These are phyloP conservation scores for Coracopsis vasa DNA, from an alignment of 2,113 vertebrate species.

Conservation along the genomic window DNA sequence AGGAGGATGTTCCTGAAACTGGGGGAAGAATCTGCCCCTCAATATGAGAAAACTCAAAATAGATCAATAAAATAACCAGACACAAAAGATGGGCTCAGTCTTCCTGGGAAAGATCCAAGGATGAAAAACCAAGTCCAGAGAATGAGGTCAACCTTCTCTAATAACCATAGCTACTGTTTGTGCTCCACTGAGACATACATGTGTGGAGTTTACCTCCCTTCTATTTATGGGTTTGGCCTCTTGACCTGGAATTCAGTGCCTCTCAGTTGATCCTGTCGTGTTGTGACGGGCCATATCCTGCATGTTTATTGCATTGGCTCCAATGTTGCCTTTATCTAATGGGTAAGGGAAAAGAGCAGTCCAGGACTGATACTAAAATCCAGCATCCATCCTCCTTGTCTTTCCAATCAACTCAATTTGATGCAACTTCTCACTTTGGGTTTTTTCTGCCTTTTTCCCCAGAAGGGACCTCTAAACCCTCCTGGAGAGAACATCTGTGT, in stretches of 20 bases:
- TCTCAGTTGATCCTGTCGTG: neutral
- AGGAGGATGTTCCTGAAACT: neutral
- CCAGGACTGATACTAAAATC: neutral
- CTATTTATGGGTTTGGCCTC: slow-evolving; percentile 64
- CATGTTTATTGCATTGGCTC: slow-evolving; percentile 21
- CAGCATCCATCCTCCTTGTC: neutral
- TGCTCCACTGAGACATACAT: slow-evolving; percentile 13
- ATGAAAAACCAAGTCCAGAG: slow-evolving; percentile 56
- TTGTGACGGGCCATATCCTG: slow-evolving; percentile 28
- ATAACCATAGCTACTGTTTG: slow-evolving; percentile 62
- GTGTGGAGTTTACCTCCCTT: slow-evolving; percentile 46
- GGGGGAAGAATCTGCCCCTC: neutral
- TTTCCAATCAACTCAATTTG: neutral
- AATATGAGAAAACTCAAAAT: neutral
- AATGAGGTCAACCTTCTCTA: slow-evolving; percentile 58
- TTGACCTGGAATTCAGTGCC: slow-evolving; percentile 51
- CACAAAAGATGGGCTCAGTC: neutral
- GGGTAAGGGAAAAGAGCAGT: neutral
- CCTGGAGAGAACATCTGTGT: neutral
- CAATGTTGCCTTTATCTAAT: neutral
- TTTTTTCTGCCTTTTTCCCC: neutral
- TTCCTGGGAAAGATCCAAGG: slow-evolving; percentile 61
- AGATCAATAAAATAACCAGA: slow-evolving; percentile 44
- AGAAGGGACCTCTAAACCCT: neutral
- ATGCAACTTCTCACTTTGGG: fast-evolving